Conservation (phyloP, 2,888 invertebrate genomes). For the Scaptomyza cyrtandrae region DNA sequence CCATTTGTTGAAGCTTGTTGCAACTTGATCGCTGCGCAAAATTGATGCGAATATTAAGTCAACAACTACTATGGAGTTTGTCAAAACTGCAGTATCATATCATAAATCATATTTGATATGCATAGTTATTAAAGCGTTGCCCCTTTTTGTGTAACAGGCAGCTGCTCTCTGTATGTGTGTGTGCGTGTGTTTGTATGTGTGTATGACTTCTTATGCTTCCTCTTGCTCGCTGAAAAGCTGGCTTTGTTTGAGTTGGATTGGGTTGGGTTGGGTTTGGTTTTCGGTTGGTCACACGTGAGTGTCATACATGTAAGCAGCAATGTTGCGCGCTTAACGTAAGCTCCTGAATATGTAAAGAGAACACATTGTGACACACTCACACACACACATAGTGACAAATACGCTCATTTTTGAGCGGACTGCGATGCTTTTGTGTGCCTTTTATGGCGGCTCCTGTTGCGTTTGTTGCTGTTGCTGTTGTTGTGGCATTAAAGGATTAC, state of each 20-base stretch:
- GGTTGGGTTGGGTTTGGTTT: background rate
- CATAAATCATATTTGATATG: slow-evolving; percentile 24
- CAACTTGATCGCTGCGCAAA: slow-evolving; percentile 1
- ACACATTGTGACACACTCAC: slow-evolving; percentile 2
- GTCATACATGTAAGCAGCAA: slow-evolving; percentile 32
- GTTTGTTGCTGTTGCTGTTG: slow-evolving; percentile 9
- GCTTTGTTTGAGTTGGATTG: slow-evolving; percentile 13
- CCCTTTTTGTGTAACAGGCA: background rate
- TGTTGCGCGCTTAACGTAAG: slow-evolving; percentile 44
- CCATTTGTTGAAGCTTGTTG: background rate
- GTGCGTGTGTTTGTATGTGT: slow-evolving; percentile 5
- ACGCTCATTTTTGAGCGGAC: slow-evolving; percentile 12
- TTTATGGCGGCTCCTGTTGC: slow-evolving; percentile 25
- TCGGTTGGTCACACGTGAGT: slow-evolving; percentile 18
- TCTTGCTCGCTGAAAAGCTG: slow-evolving; percentile 11
- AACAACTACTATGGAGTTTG: slow-evolving; percentile 12
- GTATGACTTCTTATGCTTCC: slow-evolving; percentile 10
- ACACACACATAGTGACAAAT: slow-evolving; percentile 2
- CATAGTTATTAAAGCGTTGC: slow-evolving; percentile 6
- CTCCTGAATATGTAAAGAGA: slow-evolving; percentile 32
- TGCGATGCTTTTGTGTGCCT: slow-evolving; percentile 7
- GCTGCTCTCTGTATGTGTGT: background rate
- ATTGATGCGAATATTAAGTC: slow-evolving; percentile 8
- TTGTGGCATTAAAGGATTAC: slow-evolving; percentile 45
- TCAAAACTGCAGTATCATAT: slow-evolving; percentile 16